phyloP scores from a whole-genome alignment of 2,113 vertebrate genomes.

The Trichechus manatus region DNA sequence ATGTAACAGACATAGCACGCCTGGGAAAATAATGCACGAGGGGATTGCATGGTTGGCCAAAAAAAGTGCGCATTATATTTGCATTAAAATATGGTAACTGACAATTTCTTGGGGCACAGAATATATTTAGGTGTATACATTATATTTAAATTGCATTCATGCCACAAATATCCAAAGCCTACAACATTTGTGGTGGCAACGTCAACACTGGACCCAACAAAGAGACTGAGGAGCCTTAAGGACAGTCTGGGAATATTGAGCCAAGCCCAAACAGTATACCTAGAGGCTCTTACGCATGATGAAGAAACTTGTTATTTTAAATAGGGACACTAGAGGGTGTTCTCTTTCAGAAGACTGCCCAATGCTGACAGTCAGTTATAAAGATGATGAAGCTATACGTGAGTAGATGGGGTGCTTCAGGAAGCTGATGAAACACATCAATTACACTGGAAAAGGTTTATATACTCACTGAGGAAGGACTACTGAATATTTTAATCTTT shows the following conservation, averaged over 20 bases:
- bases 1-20: too few relatives aligned
- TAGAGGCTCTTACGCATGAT: neutral
- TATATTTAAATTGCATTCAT: conserved; percentile 8
- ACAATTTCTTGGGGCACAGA: neutral
- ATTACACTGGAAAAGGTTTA: neutral
- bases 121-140: neutral
- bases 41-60: too few relatives aligned
- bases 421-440: neutral
- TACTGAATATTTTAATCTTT: neutral
- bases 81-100: neutral
- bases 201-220: neutral
- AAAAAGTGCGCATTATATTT: too few relatives aligned
- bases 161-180: neutral
- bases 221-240: neutral
- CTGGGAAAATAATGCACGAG: too few relatives aligned
- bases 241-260: neutral
- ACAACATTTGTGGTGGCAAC: neutral
- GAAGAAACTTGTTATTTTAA: neutral
- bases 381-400: neutral
- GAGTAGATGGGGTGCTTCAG: neutral
- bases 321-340: conserved; percentile 7
- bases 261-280: neutral
- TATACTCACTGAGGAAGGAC: neutral
- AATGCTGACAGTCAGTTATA: neutral
- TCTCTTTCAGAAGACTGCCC: neutral